Evolutionary conservation across 2,113 vertebrate genomes (phyloP).

Genomic region (Cyprinodon variegatus): DNA sequence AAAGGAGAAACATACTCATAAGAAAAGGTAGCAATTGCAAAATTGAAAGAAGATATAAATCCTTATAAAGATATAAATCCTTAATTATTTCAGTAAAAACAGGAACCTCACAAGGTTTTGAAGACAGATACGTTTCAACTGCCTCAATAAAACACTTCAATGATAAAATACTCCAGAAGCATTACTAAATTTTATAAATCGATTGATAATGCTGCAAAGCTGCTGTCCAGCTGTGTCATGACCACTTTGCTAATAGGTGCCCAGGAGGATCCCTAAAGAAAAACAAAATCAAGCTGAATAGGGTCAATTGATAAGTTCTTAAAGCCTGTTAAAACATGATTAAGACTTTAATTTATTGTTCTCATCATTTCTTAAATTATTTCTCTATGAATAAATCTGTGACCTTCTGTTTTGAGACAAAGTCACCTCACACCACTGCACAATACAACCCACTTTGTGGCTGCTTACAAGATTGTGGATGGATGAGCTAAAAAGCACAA

Average conservation of each 20-base stretch:
- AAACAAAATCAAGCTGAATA: neutral
- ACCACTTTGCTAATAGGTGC: neutral
- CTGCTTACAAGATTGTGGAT: constrained; percentile 19
- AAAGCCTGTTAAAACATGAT: neutral
- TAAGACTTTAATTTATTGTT: neutral
- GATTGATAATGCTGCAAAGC: neutral
- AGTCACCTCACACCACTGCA: constrained; percentile 61
- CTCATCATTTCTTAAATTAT: constrained; percentile 54
- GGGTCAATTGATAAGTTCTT: neutral
- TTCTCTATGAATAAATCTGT: constrained; percentile 61
- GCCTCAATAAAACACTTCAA: constrained; percentile 22
- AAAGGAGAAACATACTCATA: constrained; percentile 31
- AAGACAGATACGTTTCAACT: constrained; percentile 23
- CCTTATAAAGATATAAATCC: constrained; percentile 47
- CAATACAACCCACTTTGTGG: constrained; percentile 15
- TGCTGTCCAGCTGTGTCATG: neutral
- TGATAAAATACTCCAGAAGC: constrained; percentile 11
- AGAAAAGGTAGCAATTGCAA: constrained; percentile 38
- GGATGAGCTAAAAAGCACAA: constrained; percentile 37
- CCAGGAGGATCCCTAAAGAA: neutral
- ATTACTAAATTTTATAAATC: neutral
- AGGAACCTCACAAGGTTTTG: constrained; percentile 18
- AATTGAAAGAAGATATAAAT: constrained; percentile 45
- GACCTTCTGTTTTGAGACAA: constrained; percentile 71
- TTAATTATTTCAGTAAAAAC: constrained; percentile 39